Conservation (phyloP, 2,113 vertebrate genomes). For the Meriones unguiculatus region DNA sequence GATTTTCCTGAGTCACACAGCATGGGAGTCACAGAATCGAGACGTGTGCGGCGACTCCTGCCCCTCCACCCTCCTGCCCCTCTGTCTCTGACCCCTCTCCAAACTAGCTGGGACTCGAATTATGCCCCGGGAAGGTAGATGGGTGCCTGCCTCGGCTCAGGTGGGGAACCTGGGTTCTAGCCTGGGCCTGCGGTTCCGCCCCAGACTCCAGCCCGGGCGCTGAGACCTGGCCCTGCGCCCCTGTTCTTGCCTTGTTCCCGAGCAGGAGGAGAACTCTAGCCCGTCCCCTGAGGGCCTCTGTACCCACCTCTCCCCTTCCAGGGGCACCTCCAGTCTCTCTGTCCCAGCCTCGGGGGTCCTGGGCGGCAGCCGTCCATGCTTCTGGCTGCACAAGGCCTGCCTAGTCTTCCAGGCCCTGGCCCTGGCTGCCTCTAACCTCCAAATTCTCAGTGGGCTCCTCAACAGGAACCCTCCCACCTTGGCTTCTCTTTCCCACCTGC, state of each 20-base stretch:
- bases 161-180: not conserved
- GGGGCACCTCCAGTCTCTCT: not conserved
- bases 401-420: not conserved
- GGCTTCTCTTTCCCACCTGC: not conserved
- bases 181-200: too few species aligned
- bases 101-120: not conserved
- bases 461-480: not conserved
- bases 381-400: not conserved
- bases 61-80: not conserved
- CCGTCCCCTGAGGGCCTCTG: not conserved
- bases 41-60: accelerated
- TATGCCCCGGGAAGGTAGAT: not conserved
- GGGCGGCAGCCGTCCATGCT: too few species aligned
- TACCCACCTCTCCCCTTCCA: not conserved
- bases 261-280: not conserved
- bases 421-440: not conserved
- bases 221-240: too few species aligned
- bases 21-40: not conserved
- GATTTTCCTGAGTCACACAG: not conserved
- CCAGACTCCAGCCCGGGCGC: not conserved
- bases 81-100: not conserved
- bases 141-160: not conserved
- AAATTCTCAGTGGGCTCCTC: not conserved
- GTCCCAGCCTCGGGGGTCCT: not conserved
- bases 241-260: accelerated